A percentile compares a stretch with the other conserved stretches of the same genome.
Conservation (phyloP, 2,888 invertebrate genomes). For the Synanthedon formicaeformis region DNA sequence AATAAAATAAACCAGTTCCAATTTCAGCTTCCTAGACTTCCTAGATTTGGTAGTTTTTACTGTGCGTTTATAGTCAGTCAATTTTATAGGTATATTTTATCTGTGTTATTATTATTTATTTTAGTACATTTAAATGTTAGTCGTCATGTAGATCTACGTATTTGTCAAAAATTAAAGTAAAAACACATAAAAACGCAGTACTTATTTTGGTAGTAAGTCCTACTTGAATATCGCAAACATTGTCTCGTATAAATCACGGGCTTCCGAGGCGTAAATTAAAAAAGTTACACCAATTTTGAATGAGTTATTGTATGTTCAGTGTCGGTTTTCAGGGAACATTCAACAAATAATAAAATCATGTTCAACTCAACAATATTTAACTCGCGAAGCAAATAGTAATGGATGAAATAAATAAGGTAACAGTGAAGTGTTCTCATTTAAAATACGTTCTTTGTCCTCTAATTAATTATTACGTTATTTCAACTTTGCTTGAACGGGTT, state of each 20-base stretch:
- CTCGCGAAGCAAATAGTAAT: constrained; percentile 3
- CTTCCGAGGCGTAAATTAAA: constrained; percentile 59
- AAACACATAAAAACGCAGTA: not conserved
- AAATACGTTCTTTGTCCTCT: constrained; percentile 4
- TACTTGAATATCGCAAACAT: constrained; percentile 13
- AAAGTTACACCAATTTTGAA: constrained; percentile 62
- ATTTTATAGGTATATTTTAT: too few species aligned
- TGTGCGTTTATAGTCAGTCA: too few species aligned
- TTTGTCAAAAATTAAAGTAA: too few species aligned
- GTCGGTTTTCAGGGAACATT: constrained; percentile 27
- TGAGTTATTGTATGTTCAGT: constrained; percentile 61
- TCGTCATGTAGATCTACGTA: too few species aligned
- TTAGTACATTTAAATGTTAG: too few species aligned
- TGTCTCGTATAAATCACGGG: constrained; percentile 50
- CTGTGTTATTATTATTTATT: too few species aligned
- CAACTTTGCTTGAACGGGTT: constrained; percentile 5
- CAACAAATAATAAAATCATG: constrained; percentile 10
- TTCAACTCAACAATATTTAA: not conserved
- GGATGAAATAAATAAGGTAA: not conserved
- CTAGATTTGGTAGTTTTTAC: too few species aligned
- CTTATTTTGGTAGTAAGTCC: not conserved
- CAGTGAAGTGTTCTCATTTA: not conserved
- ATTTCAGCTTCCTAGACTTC: too few species aligned
- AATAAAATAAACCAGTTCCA: too few species aligned
- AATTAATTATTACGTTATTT: constrained; percentile 8